Base-by-base conservation (phyloP, 2,113 vertebrate species). In the Apteryx mantelli region DNA sequence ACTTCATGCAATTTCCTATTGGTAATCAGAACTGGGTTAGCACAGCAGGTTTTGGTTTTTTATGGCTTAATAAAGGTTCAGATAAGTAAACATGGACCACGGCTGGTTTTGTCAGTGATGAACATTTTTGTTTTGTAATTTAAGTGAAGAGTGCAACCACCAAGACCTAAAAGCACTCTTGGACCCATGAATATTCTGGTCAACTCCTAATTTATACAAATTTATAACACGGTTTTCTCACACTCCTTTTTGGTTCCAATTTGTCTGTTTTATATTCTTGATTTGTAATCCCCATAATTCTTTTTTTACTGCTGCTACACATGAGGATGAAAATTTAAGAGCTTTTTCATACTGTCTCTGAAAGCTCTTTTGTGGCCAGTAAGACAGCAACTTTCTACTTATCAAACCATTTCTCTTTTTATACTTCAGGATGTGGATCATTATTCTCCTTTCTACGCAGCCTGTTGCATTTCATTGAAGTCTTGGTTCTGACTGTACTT, bases 331-430 rank as follows among this genome's bases (percentile, higher is more conserved):
- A 64, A 60, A 66, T 91, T 53, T 65, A 58, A 70, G 74, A 77
- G 18, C 42, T 44, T 91, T 93, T 60, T 71, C 60, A 64, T 58
- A 52, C 14, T 9, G 50, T 16, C 13, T 73, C 63, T 86, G 82
- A 89, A 85, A 93, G 34, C 7, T 73, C 40, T 85, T 81, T 78
- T 55, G 15, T 42, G 38, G 55, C 63, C 40, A 42, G 11, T 22
- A 30, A 5, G 34, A 46, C 52, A 52, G 14, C 50, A 93, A 75
- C 74, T 68, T 93, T 65, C 42, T 91, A 91, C 44, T 89, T 93
- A 78, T 34, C 50, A 89, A 93, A 85, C 63, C 52, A 25, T 93
- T 93, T 96, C 48, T 94, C 70, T 83, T 94, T 94, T 83, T 91
- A 82, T 83, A 74, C 64, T 80, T 71, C 30, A 40, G 36, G 82